Percentiles rank a stretch among this genome's conserved stretches.
These are phyloP conservation scores for Dendrocincla tyrannina DNA, from an alignment of 2,797 vertebrate genomes.

Conservation along the genomic window DNA sequence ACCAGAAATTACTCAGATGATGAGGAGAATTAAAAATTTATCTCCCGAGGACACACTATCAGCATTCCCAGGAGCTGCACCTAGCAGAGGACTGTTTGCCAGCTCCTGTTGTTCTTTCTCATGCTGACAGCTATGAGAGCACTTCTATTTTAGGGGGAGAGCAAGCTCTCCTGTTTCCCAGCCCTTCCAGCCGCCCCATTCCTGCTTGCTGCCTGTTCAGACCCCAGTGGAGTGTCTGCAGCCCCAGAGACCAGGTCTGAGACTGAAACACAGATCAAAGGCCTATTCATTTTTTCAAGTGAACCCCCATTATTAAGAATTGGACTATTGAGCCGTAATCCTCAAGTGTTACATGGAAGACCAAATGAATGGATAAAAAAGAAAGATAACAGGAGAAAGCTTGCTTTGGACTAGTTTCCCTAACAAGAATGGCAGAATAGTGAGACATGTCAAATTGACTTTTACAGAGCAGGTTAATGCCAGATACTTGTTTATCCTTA, in stretches of 20 bases:
- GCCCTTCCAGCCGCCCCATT: neutral
- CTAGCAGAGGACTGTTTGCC: neutral
- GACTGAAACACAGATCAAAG: conserved; percentile 14
- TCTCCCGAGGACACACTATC: conserved; percentile 10
- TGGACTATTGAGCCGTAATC: neutral
- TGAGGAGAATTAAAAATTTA: neutral
- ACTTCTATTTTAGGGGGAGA: neutral
- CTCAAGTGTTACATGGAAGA: neutral
- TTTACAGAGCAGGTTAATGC: conserved; percentile 47
- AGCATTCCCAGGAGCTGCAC: neutral
- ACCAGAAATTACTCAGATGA: neutral
- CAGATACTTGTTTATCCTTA: conserved; percentile 47
- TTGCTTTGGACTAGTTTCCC: conserved; percentile 20
- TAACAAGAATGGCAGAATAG: conserved; percentile 12
- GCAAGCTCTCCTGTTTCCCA: neutral
- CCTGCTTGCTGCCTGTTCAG: neutral
- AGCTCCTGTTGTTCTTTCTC: neutral
- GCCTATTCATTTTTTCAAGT: neutral
- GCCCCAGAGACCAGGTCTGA: neutral
- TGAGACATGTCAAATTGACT: conserved; percentile 40
- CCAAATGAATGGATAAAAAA: neutral
- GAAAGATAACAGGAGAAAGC: neutral
- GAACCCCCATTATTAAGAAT: neutral
- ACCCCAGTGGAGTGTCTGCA: neutral
- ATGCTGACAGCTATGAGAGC: neutral